Percentiles rank a stretch among this genome's conserved stretches.
Evolutionary conservation across 2,797 vertebrate genomes (phyloP).

Genomic region (Ctenochaetus hawaiiensis): DNA sequence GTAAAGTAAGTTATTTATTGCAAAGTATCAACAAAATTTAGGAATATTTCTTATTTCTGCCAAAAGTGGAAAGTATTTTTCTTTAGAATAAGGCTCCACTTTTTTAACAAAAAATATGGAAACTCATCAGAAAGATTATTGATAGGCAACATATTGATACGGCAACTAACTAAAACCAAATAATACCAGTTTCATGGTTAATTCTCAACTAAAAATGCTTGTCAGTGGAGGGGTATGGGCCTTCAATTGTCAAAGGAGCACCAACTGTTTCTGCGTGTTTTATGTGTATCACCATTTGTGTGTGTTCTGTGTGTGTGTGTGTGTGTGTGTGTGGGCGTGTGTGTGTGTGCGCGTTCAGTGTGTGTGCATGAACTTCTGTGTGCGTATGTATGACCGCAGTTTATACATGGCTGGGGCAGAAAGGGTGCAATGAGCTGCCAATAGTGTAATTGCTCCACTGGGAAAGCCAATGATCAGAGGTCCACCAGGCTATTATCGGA

Average conservation of each 20-base stretch:
- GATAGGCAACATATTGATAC: not conserved
- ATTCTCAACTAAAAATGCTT: not conserved
- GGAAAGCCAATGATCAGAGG: slow-evolving; percentile 47
- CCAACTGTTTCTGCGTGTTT: too few relatives aligned
- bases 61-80: not conserved
- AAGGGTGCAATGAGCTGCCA: slow-evolving; percentile 44
- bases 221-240: not conserved
- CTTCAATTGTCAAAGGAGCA: too few relatives aligned
- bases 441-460: slow-evolving; percentile 57
- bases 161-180: not conserved
- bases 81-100: not conserved
- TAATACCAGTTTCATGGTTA: not conserved
- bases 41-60: too few relatives aligned
- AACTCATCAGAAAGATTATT: not conserved
- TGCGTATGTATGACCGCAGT: slow-evolving; percentile 24
- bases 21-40: too few relatives aligned
- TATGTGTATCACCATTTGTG: too few relatives aligned
- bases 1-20: too few relatives aligned
- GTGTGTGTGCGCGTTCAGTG: not conserved
- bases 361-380: not conserved
- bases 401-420: slow-evolving; percentile 16
- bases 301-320: too few relatives aligned
- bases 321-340: too few relatives aligned
- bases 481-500: slow-evolving; percentile 54
- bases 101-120: not conserved